Base-by-base conservation (phyloP, 2,888 invertebrate genomes). In the Subacronicta megacephala region DNA sequence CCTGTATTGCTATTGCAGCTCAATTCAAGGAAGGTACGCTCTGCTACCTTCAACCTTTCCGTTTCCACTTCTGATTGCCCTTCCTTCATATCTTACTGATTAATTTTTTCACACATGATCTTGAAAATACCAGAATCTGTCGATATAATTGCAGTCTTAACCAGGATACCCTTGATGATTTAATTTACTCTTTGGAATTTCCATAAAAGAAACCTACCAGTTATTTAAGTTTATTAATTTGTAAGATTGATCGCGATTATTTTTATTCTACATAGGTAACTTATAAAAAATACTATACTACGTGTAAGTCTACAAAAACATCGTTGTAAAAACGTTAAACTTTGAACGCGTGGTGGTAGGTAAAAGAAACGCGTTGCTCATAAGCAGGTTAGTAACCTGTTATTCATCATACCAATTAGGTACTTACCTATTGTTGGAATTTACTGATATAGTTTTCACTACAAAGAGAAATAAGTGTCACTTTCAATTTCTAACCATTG, bases 1-100 rank as follows among this genome's bases (percentile, higher is more conserved):
- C 77, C 74, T 68, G 60, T 40, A 40, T 70, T 73, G 31, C 57
- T 42, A 67, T 61, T 45, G 12, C 31, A 47, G 50, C 31, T 55
- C 57, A 52, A 46, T 61, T 59, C 64, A 71, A 73, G 71, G 64
- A 64, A 45, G 26, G 45, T 44, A 45, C 45, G 50, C 44, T 58
- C 58, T 23, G 54, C 58, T 71, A 62, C 74, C 76, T 63, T 54
- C 31, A 58, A 51, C 53, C 54, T 55, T 66, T 62, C 52, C 42
- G 49, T 49, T 57, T 54, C 43, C 23, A 58, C 13, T 54, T 68
- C 26, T 29, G 47, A 31, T 56, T 56, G 56, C 40, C 60, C 44
- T 59, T 67, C 60, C 44, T 59, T 67, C 41, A 31, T 41, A 26
- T 45, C 10, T 18, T 51, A 43, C 13, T n/a, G 7, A 40, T 23